phyloP scores from a whole-genome alignment of 2,113 vertebrate species.

The Emydura subglobosa region DNA sequence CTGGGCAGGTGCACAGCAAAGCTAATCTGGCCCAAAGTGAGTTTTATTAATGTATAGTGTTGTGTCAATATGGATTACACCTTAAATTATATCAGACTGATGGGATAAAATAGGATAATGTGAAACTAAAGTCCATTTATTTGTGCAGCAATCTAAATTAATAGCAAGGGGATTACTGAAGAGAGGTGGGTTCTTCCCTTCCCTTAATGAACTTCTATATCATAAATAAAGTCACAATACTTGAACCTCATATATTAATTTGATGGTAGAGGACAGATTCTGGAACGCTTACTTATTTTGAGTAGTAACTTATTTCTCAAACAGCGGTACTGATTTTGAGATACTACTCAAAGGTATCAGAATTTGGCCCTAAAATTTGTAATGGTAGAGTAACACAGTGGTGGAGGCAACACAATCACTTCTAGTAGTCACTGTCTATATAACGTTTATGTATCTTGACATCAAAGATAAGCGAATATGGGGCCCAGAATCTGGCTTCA shows the following conservation, averaged over 20 bases:
- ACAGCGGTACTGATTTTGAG: slow-evolving; percentile 9
- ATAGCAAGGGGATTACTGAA: slow-evolving; percentile 41
- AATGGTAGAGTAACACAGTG: slow-evolving; percentile 26
- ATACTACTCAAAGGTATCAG: slow-evolving; percentile 52
- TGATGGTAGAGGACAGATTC: slow-evolving; percentile 40
- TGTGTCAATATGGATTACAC: slow-evolving; percentile 4
- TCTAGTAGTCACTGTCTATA: slow-evolving; percentile 54
- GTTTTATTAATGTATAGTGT: background rate
- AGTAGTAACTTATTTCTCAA: slow-evolving; percentile 58
- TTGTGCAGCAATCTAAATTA: slow-evolving; percentile 67
- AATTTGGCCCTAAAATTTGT: slow-evolving; percentile 35
- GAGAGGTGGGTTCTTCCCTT: slow-evolving; percentile 58
- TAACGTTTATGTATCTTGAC: slow-evolving; percentile 54
- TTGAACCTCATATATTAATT: slow-evolving; percentile 17
- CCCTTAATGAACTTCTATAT: slow-evolving; percentile 65
- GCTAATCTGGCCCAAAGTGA: background rate
- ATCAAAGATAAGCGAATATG: slow-evolving; percentile 30
- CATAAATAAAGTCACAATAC: slow-evolving; percentile 42
- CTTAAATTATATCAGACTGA: background rate
- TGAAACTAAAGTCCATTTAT: slow-evolving; percentile 52
- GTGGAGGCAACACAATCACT: slow-evolving; percentile 50
- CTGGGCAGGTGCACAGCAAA: background rate
- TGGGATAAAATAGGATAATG: slow-evolving; percentile 8
- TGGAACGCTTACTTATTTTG: slow-evolving; percentile 37
- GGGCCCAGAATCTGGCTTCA: slow-evolving; percentile 37